phyloP scores from a whole-genome alignment of 1,140 invertebrate species.

The Cepaea nemoralis region DNA sequence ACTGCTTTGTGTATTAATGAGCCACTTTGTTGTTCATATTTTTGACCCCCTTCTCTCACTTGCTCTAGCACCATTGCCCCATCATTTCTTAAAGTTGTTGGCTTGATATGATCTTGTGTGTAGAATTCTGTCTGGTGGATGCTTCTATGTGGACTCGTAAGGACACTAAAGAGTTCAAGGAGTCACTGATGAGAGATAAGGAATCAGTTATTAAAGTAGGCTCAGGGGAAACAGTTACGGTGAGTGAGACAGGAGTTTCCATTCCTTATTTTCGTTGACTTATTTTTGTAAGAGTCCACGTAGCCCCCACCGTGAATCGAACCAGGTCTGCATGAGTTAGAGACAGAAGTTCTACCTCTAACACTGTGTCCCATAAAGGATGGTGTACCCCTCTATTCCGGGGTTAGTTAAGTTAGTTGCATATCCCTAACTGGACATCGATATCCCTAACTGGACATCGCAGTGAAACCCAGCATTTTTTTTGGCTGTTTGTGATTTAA shows the following conservation, averaged over 20 bases:
- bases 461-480: too few species aligned
- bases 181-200: conserved; percentile 84
- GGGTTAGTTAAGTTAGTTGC: too few species aligned
- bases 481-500: too few species aligned
- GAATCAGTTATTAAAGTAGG: conserved; percentile 96
- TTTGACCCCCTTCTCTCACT: not conserved
- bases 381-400: too few species aligned
- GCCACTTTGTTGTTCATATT: conserved; percentile 1
- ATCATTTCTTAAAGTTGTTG: not conserved
- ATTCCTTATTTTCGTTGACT: too few species aligned
- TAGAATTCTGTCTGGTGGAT: conserved; percentile 67
- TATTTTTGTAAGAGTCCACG: too few species aligned
- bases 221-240: conserved; percentile 97
- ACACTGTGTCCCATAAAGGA: too few species aligned
- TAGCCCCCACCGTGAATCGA: too few species aligned
- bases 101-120: conserved; percentile 4
- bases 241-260: conserved; percentile 73
- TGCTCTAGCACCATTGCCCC: not conserved
- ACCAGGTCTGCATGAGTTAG: too few species aligned
- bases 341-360: too few species aligned
- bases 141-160: conserved; percentile 97
- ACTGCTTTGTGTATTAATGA: not conserved
- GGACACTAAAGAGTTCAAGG: conserved; percentile 92
- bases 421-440: too few species aligned
- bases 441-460: too few species aligned